Percentiles rank a stretch among this genome's conserved stretches.
Evolutionary conservation across 1,140 invertebrate genomes (phyloP).

Genomic region (Holotrichia oblita): DNA sequence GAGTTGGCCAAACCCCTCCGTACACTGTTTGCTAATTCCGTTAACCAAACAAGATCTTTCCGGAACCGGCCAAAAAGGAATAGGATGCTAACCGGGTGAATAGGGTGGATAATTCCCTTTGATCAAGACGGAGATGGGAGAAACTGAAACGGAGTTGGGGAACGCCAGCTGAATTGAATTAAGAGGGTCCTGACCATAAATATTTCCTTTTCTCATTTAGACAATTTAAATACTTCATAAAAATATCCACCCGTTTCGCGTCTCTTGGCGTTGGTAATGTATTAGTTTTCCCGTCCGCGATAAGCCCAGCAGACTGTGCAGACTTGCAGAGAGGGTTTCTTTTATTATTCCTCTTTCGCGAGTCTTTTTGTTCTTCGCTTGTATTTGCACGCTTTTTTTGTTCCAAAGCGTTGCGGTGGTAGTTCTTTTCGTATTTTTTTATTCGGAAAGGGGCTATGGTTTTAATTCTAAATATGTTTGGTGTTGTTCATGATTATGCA

Average conservation of each 20-base stretch:
- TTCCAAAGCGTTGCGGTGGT: too few relatives aligned
- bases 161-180: slow-evolving; percentile 27
- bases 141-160: background rate
- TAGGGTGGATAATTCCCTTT: background rate
- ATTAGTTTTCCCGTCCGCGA: background rate
- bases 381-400: too few relatives aligned
- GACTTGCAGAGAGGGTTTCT: too few relatives aligned
- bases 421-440: too few relatives aligned
- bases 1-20: background rate
- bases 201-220: slow-evolving; percentile 36
- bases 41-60: slow-evolving; percentile 50
- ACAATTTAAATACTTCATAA: slow-evolving; percentile 36
- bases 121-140: background rate
- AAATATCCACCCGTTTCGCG: slow-evolving; percentile 5
- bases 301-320: too few relatives aligned
- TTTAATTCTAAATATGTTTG: too few relatives aligned
- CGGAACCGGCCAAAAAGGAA: background rate
- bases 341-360: too few relatives aligned
- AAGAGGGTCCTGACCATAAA: slow-evolving; percentile 1
- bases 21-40: slow-evolving; percentile 52
- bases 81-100: too few relatives aligned
- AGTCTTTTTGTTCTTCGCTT: too few relatives aligned
- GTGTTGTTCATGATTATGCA: too few relatives aligned
- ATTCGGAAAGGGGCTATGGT: too few relatives aligned
- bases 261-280: slow-evolving; percentile 12